A percentile compares a stretch with the other conserved stretches of the same genome.
Evolutionary conservation across 1,140 invertebrate species (phyloP).

Genomic region (Uloborus diversus): DNA sequence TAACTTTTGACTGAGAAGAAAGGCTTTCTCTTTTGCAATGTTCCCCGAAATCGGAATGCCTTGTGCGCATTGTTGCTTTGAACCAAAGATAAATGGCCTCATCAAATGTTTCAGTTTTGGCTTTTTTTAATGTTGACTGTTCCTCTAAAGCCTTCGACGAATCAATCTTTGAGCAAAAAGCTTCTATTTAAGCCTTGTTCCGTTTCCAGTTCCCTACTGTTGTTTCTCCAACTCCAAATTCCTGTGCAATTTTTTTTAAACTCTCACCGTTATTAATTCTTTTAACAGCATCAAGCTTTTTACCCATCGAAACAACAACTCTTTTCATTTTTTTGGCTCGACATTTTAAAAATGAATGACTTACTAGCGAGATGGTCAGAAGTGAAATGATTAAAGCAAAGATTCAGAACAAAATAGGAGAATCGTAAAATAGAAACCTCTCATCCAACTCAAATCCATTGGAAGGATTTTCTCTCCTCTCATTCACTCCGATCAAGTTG

Average conservation of each 20-base stretch:
- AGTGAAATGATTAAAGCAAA: too few species aligned
- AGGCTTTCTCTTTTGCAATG: not conserved
- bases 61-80: not conserved
- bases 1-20: too few species aligned
- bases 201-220: not conserved
- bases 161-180: slow-evolving; percentile 3
- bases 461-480: too few species aligned
- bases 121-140: not conserved
- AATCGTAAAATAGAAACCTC: too few species aligned
- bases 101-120: not conserved
- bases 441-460: too few species aligned
- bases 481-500: too few species aligned
- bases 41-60: not conserved
- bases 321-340: not conserved
- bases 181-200: not conserved
- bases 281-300: not conserved
- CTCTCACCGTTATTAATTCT: not conserved
- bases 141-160: not conserved
- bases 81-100: not conserved
- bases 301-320: not conserved
- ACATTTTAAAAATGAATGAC: too few species aligned
- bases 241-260: not conserved
- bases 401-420: too few species aligned
- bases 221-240: not conserved
- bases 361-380: too few species aligned